Conservation (phyloP, 2,797 vertebrate species). For the Sebastes kiyomatsui region DNA sequence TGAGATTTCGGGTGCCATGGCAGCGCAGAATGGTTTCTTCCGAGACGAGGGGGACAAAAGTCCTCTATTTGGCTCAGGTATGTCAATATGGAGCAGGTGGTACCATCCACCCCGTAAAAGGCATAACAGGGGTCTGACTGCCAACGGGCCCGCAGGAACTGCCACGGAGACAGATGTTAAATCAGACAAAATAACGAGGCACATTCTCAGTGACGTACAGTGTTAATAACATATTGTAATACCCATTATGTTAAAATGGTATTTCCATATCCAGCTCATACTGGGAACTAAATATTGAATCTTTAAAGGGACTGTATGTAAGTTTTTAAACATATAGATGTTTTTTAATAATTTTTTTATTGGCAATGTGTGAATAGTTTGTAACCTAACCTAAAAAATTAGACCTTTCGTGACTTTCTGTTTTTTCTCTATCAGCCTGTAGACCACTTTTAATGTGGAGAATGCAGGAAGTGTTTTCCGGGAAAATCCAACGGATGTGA, state of each 20-base stretch:
- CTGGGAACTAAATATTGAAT: not conserved
- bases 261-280: not conserved
- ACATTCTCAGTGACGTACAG: not conserved
- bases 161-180: constrained; percentile 10
- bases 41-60: constrained; percentile 72
- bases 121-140: constrained; percentile 80
- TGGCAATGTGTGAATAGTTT: no score
- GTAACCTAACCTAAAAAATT: no score
- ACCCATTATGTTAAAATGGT: not conserved
- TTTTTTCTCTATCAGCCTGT: no score
- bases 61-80: constrained; percentile 81
- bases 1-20: constrained; percentile 64
- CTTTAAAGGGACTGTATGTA: not conserved
- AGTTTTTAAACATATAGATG: no score
- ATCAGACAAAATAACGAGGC: not conserved
- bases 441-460: no score
- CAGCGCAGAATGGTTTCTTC: constrained; percentile 50
- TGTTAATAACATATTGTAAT: not conserved
- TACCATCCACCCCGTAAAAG: constrained; percentile 81
- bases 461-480: no score
- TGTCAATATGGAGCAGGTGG: constrained; percentile 78
- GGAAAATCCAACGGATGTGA: no score
- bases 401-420: no score
- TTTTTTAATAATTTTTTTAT: no score
- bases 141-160: constrained; percentile 79